Evolutionary conservation across 1,140 invertebrate genomes (phyloP).

Genomic region (Laupala kohalensis): DNA sequence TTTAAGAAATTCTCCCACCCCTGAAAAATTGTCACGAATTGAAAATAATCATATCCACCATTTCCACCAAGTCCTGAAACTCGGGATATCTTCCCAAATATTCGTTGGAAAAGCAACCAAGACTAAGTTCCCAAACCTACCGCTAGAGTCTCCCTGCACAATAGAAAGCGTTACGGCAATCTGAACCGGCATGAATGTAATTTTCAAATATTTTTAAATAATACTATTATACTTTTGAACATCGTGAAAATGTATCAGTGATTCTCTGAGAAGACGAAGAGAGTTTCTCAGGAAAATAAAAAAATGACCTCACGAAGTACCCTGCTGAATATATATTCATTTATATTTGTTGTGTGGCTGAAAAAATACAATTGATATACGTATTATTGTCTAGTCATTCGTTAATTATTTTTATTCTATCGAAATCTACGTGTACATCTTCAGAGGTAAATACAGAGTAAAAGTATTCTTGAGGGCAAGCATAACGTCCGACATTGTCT

Average conservation of each 20-base stretch:
- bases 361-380: neutral
- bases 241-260: neutral
- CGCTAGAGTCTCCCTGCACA: conserved; percentile 12
- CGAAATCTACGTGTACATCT: too few species aligned
- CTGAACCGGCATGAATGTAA: conserved; percentile 3
- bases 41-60: neutral
- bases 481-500: too few species aligned
- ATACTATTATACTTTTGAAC: neutral
- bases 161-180: neutral
- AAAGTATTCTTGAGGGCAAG: too few species aligned
- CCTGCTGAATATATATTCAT: neutral
- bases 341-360: neutral
- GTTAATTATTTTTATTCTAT: too few species aligned
- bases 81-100: neutral
- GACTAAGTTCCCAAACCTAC: conserved; percentile 7
- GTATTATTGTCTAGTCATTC: too few species aligned
- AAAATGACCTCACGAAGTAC: neutral
- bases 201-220: conserved; percentile 5
- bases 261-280: neutral
- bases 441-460: too few species aligned
- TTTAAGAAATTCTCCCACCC: neutral
- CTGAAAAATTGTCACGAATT: neutral
- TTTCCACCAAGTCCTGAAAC: neutral
- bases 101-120: neutral
- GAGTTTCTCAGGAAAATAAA: neutral